phyloP scores from a whole-genome alignment of 2,888 invertebrate species.

The Neuroscelio doddi region DNA sequence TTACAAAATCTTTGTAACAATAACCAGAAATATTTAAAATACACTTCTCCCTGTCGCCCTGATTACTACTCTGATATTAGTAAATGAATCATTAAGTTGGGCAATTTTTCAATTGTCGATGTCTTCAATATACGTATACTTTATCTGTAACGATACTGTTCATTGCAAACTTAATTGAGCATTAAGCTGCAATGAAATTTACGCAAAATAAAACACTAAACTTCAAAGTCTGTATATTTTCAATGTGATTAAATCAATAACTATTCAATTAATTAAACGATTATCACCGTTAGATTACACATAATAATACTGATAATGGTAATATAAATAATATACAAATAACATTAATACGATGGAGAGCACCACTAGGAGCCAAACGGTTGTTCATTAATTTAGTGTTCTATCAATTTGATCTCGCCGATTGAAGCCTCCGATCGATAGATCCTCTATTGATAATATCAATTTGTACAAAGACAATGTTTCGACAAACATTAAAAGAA shows the following conservation, averaged over 20 bases:
- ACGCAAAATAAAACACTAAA: slow-evolving; percentile 7
- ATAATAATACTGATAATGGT: slow-evolving; percentile 23
- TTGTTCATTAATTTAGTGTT: slow-evolving; percentile 16
- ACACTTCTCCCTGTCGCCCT: slow-evolving; percentile 40
- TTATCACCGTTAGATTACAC: slow-evolving; percentile 39
- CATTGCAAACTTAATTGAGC: too few relatives aligned
- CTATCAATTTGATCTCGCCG: slow-evolving; percentile 19
- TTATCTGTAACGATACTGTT: too few relatives aligned
- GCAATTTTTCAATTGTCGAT: slow-evolving; percentile 18
- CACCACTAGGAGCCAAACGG: slow-evolving; percentile 20
- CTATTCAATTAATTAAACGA: slow-evolving; percentile 33
- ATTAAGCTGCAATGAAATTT: too few relatives aligned
- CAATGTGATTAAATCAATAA: slow-evolving; percentile 50
- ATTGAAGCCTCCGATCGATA: background rate
- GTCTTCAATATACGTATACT: slow-evolving; percentile 21
- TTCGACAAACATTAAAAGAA: slow-evolving; percentile 17
- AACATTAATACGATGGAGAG: slow-evolving; percentile 27
- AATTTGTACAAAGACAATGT: slow-evolving; percentile 35
- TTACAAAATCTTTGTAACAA: slow-evolving; percentile 3
- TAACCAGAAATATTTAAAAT: background rate
- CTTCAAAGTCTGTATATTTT: slow-evolving; percentile 50
- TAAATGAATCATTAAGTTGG: slow-evolving; percentile 4
- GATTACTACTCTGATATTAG: slow-evolving; percentile 2
- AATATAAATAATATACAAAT: slow-evolving; percentile 12
- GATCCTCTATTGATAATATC: slow-evolving; percentile 19